These are phyloP conservation scores for Pipistrellus nathusii DNA, from an alignment of 2,797 vertebrate genomes.

Conservation along the genomic window DNA sequence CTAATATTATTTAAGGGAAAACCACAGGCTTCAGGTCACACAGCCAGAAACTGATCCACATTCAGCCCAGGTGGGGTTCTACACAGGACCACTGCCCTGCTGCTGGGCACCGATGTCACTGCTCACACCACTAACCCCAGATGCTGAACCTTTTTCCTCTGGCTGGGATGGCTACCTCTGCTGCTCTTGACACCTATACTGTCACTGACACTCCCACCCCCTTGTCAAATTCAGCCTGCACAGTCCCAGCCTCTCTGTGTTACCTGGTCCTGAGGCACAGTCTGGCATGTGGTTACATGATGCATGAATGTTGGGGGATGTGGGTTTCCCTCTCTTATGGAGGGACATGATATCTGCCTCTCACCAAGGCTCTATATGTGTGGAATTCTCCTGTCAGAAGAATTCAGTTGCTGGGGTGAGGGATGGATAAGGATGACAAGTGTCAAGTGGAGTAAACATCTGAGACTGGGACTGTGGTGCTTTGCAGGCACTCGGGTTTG, in stretches of 20 bases:
- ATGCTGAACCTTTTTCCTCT: accelerated
- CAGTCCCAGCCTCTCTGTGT: background rate
- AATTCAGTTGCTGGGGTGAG: background rate
- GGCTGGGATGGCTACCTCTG: background rate
- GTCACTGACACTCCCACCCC: background rate
- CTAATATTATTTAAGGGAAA: background rate
- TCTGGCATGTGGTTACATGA: background rate
- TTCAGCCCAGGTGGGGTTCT: background rate
- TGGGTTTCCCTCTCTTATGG: background rate
- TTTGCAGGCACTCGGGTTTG: background rate
- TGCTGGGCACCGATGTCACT: background rate
- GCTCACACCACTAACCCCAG: background rate
- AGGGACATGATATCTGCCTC: background rate
- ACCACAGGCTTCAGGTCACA: background rate
- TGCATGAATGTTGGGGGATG: background rate
- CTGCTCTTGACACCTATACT: background rate
- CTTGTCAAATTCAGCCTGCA: background rate
- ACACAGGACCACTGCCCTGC: background rate
- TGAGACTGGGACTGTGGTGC: background rate
- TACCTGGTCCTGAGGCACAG: background rate
- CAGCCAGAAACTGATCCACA: background rate
- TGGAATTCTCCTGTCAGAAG: too few relatives aligned
- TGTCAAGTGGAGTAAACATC: background rate
- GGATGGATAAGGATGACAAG: background rate
- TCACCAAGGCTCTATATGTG: background rate